Evolutionary conservation across 1,140 invertebrate genomes (phyloP).

Genomic region (Eriocheir sinensis): DNA sequence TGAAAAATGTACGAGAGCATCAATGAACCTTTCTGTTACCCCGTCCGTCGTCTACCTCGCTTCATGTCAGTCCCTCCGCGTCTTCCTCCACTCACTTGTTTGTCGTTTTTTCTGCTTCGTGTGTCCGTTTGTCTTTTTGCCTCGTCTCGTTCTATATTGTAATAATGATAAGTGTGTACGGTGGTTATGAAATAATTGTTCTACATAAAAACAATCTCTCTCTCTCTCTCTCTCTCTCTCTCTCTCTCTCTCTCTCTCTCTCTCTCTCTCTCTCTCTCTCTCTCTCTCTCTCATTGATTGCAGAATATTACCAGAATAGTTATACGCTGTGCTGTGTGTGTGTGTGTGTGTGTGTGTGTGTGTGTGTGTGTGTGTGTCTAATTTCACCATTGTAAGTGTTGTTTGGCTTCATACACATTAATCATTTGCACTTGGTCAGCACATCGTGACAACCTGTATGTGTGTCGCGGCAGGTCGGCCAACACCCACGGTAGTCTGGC

Average conservation of each 20-base stretch:
- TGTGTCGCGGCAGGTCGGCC: constrained; percentile 39
- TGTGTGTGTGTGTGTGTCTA: not conserved
- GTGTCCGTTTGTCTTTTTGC: not conserved
- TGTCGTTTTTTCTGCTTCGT: not conserved
- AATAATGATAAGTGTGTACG: not conserved
- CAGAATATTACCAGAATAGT: not conserved
- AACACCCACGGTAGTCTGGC: constrained; percentile 51
- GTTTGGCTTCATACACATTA: too few species aligned
- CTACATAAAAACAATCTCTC: too few species aligned
- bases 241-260: constrained; percentile 6
- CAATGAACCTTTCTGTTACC: not conserved
- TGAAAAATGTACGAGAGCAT: not conserved
- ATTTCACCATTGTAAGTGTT: too few species aligned
- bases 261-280: constrained; percentile 48
- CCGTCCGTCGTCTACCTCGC: not conserved
- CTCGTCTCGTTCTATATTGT: too few species aligned
- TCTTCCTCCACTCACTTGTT: not conserved
- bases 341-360: not conserved
- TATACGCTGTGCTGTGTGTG: not conserved
- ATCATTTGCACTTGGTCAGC: not conserved
- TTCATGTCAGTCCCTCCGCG: not conserved
- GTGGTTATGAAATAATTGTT: not conserved
- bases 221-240: too few species aligned
- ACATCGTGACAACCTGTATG: too few species aligned
- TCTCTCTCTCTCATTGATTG: not conserved